phyloP scores from a whole-genome alignment of 2,113 vertebrate species.

The Cyprinus carpio region DNA sequence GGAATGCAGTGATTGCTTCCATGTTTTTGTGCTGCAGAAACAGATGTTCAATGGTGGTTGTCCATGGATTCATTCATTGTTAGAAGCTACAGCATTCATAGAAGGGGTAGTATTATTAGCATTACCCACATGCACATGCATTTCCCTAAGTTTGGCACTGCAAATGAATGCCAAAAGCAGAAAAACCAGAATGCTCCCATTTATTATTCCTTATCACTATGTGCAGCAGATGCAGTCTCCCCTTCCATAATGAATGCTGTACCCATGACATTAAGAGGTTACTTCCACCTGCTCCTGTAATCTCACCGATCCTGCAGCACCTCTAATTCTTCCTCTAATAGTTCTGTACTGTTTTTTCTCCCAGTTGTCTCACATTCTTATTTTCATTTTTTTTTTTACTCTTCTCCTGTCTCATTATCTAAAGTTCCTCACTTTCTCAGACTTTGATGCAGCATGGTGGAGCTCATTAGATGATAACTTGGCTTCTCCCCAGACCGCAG shows the following conservation, averaged over 20 bases:
- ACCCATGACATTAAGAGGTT: background rate
- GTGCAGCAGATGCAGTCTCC: background rate
- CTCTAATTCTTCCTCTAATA: slow-evolving; percentile 3
- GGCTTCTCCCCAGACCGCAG: slow-evolving; percentile 19
- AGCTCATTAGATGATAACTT: slow-evolving; percentile 43
- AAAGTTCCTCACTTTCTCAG: background rate
- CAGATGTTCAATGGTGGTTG: background rate
- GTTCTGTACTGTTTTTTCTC: background rate
- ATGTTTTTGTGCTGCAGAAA: background rate
- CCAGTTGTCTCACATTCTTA: background rate
- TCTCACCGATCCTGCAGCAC: background rate
- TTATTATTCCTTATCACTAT: background rate
- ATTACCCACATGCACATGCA: background rate
- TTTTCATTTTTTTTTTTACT: background rate
- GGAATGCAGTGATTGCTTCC: background rate
- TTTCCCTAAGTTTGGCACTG: background rate
- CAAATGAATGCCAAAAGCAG: background rate
- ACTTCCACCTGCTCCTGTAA: background rate
- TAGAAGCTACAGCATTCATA: background rate
- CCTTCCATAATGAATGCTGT: background rate
- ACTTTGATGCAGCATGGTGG: slow-evolving; percentile 12
- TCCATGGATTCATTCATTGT: background rate
- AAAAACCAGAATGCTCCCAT: background rate
- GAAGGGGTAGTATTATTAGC: background rate
- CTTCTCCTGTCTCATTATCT: background rate